phyloP scores from a whole-genome alignment of 2,113 vertebrate genomes.

The Morone chrysops region DNA sequence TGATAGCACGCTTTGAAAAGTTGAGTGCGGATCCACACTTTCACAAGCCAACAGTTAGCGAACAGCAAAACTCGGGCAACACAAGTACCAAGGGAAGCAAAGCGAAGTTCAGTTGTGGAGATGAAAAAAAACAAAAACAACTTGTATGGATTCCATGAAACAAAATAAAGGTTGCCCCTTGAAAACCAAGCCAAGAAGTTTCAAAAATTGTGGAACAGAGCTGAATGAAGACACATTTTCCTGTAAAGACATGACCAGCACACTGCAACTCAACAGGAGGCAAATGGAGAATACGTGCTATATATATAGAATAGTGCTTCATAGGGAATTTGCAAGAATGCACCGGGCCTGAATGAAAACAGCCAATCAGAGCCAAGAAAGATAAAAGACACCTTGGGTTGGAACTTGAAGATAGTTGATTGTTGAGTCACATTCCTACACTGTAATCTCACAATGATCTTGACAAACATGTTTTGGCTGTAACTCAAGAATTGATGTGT shows the following conservation, averaged over 20 bases:
- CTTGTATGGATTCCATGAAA: constrained; percentile 6
- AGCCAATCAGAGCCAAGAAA: too few relatives aligned
- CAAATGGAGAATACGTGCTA: not conserved
- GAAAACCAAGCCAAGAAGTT: not conserved
- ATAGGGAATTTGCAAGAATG: too few relatives aligned
- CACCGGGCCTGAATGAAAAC: too few relatives aligned
- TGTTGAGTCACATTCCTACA: too few relatives aligned
- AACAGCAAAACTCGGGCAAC: not conserved
- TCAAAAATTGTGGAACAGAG: not conserved
- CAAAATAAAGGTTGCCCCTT: not conserved
- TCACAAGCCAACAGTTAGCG: constrained; percentile 15
- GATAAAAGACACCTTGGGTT: too few relatives aligned
- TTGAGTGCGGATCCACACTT: not conserved
- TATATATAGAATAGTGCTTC: too few relatives aligned
- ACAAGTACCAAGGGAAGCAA: not conserved
- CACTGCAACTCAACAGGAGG: not conserved
- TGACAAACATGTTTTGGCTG: too few relatives aligned
- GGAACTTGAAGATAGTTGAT: too few relatives aligned
- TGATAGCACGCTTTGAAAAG: not conserved
- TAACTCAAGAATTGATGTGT: too few relatives aligned
- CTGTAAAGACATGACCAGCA: not conserved
- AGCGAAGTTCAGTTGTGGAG: constrained; percentile 9
- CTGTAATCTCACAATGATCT: too few relatives aligned
- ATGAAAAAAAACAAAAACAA: not conserved
- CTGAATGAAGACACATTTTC: not conserved